Evolutionary conservation across 2,113 vertebrate species (phyloP).

Genomic region (Perccottus glenii): DNA sequence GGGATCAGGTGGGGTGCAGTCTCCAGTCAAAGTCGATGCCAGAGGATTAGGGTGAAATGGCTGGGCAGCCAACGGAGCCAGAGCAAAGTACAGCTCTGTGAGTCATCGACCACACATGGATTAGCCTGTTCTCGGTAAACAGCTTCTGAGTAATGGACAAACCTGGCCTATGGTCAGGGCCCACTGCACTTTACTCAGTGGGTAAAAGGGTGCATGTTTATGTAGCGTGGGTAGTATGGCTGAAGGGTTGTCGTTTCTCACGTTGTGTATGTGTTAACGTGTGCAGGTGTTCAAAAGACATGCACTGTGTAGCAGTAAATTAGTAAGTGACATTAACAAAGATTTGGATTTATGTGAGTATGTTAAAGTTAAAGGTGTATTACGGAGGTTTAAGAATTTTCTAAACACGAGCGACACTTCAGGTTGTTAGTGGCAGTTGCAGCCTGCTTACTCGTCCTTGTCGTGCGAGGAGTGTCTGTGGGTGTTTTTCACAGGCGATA

Average conservation of each 20-base stretch:
- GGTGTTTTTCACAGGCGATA: too few relatives aligned
- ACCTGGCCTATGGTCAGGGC: slow-evolving; percentile 38
- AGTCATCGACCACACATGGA: slow-evolving; percentile 68
- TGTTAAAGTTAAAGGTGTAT: background rate
- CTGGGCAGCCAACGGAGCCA: slow-evolving; percentile 43
- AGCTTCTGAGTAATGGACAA: slow-evolving; percentile 61
- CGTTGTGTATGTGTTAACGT: background rate
- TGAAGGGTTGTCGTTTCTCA: slow-evolving; percentile 8
- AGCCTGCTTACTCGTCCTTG: too few relatives aligned
- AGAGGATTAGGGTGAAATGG: slow-evolving; percentile 20
- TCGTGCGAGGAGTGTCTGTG: too few relatives aligned
- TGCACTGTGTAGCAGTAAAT: slow-evolving; percentile 35
- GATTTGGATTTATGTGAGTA: background rate
- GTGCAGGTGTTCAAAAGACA: slow-evolving; percentile 26
- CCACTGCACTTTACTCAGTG: slow-evolving; percentile 38
- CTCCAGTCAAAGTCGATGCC: slow-evolving; percentile 17
- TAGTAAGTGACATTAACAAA: background rate
- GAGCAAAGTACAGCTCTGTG: slow-evolving; percentile 51
- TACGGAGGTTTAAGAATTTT: too few relatives aligned
- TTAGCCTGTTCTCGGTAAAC: slow-evolving; percentile 53
- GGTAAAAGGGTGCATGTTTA: slow-evolving; percentile 13
- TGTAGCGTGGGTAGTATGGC: background rate
- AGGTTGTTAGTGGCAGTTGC: too few relatives aligned
- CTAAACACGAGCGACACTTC: too few relatives aligned
- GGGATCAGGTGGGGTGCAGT: background rate